A percentile compares a stretch with the other conserved stretches of the same genome.
phyloP scores from a whole-genome alignment of 2,888 invertebrate species.

The Acanthosoma haemorrhoidale region DNA sequence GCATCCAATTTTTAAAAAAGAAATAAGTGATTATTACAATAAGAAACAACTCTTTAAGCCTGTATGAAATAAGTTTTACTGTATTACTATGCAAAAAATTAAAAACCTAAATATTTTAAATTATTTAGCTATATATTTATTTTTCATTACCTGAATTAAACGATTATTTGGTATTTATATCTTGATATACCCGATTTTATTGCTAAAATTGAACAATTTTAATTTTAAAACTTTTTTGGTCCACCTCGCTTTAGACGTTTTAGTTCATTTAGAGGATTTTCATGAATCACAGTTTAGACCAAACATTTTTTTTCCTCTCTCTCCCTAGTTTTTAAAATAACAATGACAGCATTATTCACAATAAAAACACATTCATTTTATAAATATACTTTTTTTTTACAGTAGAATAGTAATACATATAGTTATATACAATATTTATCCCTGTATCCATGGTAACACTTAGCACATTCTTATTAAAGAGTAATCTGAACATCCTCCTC shows the following conservation, averaged over 20 bases:
- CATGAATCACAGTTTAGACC: neutral
- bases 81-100: too few relatives aligned
- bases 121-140: too few relatives aligned
- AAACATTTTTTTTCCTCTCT: neutral
- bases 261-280: neutral
- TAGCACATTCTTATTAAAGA: neutral
- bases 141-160: too few relatives aligned
- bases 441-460: constrained; percentile 19
- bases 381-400: neutral
- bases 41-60: too few relatives aligned
- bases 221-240: neutral
- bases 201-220: constrained; percentile 2
- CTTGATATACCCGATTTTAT: neutral
- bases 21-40: too few relatives aligned
- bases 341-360: neutral
- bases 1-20: too few relatives aligned
- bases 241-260: neutral
- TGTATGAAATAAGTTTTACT: too few relatives aligned
- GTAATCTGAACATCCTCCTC: neutral
- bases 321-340: neutral
- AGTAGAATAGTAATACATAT: neutral
- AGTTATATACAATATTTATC: neutral
- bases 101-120: too few relatives aligned
- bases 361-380: neutral
- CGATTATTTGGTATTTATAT: too few relatives aligned